These are phyloP conservation scores for Papilio polyxenes DNA, from an alignment of 1,140 invertebrate species.

Conservation along the genomic window DNA sequence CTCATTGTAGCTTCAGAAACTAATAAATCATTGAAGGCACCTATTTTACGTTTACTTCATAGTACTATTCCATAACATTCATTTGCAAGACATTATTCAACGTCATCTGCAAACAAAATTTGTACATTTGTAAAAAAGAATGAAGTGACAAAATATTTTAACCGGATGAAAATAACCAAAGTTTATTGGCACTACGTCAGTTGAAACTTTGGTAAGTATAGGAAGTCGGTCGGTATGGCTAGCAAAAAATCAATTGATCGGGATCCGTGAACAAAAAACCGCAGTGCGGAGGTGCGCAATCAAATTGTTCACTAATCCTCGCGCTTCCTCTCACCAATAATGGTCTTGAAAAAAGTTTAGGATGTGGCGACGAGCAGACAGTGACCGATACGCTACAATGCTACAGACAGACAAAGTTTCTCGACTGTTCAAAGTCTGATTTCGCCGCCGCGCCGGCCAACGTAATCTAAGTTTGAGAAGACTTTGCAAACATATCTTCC, in stretches of 20 bases:
- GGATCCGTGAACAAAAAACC: slow-evolving; percentile 44
- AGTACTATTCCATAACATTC: not conserved
- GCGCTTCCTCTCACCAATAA: slow-evolving; percentile 50
- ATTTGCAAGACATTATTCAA: not conserved
- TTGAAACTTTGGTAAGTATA: not conserved
- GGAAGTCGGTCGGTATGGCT: slow-evolving; percentile 22
- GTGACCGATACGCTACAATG: slow-evolving; percentile 36
- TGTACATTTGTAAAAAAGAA: not conserved
- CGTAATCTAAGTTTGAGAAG: not conserved
- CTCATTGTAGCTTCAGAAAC: not conserved
- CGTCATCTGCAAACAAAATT: not conserved
- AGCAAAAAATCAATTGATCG: slow-evolving; percentile 32
- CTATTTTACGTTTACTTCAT: not conserved
- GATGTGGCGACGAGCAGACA: slow-evolving; percentile 51
- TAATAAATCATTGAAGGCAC: not conserved
- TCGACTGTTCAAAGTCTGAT: slow-evolving; percentile 18
- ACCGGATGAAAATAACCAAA: not conserved
- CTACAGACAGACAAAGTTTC: not conserved
- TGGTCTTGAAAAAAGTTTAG: slow-evolving; percentile 48
- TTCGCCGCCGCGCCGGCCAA: not conserved
- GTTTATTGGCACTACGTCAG: not conserved
- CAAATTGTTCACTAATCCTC: slow-evolving; percentile 44
- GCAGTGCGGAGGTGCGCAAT: slow-evolving; percentile 47
- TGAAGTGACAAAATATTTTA: not conserved
- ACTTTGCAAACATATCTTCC: not conserved